A percentile compares a stretch with the other conserved stretches of the same genome.
These are phyloP conservation scores for Sarcophaga peregrina DNA, from an alignment of 1,140 invertebrate genomes.

Conservation along the genomic window DNA sequence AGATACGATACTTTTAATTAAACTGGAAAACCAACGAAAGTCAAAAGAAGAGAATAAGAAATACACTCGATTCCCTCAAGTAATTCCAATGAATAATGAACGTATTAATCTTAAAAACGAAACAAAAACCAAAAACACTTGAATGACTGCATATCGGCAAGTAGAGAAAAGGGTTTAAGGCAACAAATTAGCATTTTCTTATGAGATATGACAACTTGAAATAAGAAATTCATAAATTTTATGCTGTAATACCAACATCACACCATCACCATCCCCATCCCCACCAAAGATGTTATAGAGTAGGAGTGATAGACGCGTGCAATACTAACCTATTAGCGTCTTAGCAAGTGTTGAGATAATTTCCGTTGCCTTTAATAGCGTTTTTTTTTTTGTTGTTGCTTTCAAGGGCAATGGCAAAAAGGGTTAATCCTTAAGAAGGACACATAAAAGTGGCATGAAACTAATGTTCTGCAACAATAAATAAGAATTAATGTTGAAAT, in stretches of 20 bases:
- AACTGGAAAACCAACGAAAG: background rate
- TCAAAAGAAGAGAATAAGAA: no score
- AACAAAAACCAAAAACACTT: background rate
- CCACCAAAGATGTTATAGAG: background rate
- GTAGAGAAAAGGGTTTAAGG: background rate
- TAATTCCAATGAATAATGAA: conserved; percentile 18
- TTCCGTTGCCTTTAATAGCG: conserved; percentile 19
- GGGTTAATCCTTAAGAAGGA: conserved; percentile 25
- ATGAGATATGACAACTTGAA: conserved; percentile 32
- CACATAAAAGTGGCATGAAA: background rate
- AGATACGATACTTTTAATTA: background rate
- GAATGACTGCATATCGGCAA: no score
- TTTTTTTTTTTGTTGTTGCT: background rate
- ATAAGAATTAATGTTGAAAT: conserved; percentile 7
- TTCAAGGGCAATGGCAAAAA: background rate
- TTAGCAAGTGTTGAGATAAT: conserved; percentile 40
- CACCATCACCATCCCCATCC: background rate
- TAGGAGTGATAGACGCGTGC: conserved; percentile 6
- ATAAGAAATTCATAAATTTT: conserved; percentile 2
- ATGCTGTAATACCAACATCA: background rate
- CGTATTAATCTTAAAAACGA: conserved; percentile 2
- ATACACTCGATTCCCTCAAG: background rate
- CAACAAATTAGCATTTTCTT: conserved; percentile 21
- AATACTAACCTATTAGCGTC: conserved; percentile 35
- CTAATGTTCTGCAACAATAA: conserved; percentile 22